A percentile compares a stretch with the other conserved stretches of the same genome.
Evolutionary conservation across 2,797 vertebrate species (phyloP).

Genomic region (Helostoma temminkii): DNA sequence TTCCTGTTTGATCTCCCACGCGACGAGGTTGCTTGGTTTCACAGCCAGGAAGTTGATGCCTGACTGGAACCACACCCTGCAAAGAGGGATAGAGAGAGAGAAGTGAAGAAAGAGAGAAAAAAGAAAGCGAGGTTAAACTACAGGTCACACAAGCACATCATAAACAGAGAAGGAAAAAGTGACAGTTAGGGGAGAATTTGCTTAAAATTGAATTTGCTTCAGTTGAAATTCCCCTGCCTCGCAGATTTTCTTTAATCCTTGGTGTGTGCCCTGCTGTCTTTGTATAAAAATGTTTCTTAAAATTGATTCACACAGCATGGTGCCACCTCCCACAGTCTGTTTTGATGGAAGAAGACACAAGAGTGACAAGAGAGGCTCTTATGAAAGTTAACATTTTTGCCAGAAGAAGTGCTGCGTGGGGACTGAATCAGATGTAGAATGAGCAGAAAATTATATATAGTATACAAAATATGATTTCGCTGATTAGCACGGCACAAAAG

Average conservation of each 20-base stretch:
- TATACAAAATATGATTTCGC: conserved; percentile 7
- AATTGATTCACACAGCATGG: conserved; percentile 57
- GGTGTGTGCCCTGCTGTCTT: conserved; percentile 51
- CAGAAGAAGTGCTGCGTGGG: conserved; percentile 12
- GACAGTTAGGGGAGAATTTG: conserved; percentile 51
- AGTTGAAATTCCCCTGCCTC: conserved; percentile 55
- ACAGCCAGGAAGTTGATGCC: conserved; percentile 90
- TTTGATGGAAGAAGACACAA: conserved; percentile 45
- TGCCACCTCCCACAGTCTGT: conserved; percentile 46
- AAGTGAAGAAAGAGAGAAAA: background rate
- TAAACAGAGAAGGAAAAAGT: conserved; percentile 40
- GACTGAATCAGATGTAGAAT: background rate
- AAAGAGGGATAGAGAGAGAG: conserved; percentile 33
- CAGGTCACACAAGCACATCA: conserved; percentile 43
- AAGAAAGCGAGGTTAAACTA: conserved; percentile 46
- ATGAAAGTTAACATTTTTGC: conserved; percentile 42
- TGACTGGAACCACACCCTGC: conserved; percentile 91
- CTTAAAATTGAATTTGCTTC: conserved; percentile 55
- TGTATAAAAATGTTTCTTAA: conserved; percentile 58
- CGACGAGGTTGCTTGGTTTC: conserved; percentile 88
- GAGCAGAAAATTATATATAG: conserved; percentile 12
- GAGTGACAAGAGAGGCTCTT: conserved; percentile 46
- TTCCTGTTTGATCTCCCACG: conserved; percentile 96
- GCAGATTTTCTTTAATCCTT: conserved; percentile 69
- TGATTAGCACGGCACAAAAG: conserved; percentile 5